Evolutionary conservation across 2,113 vertebrate genomes (phyloP).

Genomic region (Megaleporinus macrocephalus): DNA sequence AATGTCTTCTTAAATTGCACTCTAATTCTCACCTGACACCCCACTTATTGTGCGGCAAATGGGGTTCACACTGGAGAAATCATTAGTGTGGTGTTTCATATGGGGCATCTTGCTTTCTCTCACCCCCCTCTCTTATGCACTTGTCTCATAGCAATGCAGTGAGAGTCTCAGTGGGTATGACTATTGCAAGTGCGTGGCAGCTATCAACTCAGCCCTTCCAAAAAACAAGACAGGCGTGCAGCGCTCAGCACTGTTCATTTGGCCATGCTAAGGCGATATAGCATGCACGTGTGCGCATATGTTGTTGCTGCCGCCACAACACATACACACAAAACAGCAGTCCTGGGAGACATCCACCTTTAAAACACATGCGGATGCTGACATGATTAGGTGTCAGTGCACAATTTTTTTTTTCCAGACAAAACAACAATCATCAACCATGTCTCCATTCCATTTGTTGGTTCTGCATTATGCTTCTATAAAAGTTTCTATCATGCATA

Average conservation of each 20-base stretch:
- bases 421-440: neutral
- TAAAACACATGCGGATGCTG: neutral
- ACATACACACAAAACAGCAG: slow-evolving; percentile 36
- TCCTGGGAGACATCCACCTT: slow-evolving; percentile 21
- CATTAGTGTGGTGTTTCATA: neutral
- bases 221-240: slow-evolving; percentile 14
- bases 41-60: neutral
- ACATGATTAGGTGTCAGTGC: neutral
- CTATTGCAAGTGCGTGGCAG: neutral
- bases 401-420: neutral
- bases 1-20: neutral
- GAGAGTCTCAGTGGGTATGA: neutral
- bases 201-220: neutral
- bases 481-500: neutral
- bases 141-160: neutral
- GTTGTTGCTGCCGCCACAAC: neutral
- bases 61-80: neutral
- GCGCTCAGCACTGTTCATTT: slow-evolving; percentile 16
- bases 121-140: neutral
- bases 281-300: neutral
- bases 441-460: neutral
- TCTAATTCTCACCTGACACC: neutral
- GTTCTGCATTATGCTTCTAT: neutral
- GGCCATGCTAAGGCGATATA: neutral
- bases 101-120: neutral